Conservation (phyloP, 92 coral and sea anemone genomes). For the Muricea muricata region DNA sequence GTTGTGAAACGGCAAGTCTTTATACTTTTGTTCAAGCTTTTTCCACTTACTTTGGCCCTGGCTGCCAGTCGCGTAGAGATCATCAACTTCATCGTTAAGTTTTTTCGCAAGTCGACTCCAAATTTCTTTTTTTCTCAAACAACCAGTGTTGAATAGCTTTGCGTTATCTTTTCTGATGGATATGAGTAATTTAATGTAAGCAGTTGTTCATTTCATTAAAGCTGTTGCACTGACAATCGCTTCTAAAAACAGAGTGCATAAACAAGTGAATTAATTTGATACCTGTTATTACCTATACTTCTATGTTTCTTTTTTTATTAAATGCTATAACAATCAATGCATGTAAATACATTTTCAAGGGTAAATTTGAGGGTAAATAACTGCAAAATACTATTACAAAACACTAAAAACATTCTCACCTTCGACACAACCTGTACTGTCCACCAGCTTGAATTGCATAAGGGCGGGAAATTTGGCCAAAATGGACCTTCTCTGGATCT, state of each 20-base stretch:
- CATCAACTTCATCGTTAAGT: conserved; percentile 20
- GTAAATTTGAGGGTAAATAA: background rate
- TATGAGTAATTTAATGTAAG: conserved; percentile 31
- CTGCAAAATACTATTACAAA: too few species aligned
- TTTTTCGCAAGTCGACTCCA: conserved; percentile 48
- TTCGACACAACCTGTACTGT: background rate
- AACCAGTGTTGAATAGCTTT: conserved; percentile 31
- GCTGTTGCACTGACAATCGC: background rate
- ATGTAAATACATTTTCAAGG: background rate
- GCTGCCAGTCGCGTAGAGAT: conserved; percentile 22
- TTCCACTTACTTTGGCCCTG: conserved; percentile 47
- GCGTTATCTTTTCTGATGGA: conserved; percentile 23
- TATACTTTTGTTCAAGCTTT: conserved; percentile 35
- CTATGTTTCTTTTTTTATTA: too few species aligned
- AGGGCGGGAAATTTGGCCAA: background rate
- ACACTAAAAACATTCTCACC: background rate
- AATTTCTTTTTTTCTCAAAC: conserved; percentile 31
- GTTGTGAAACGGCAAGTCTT: conserved; percentile 54
- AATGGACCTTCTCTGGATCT: background rate
- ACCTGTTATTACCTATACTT: background rate
- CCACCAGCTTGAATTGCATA: background rate
- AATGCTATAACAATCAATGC: too few species aligned
- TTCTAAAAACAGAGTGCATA: background rate
- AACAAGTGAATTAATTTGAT: background rate
- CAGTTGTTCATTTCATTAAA: conserved; percentile 24